A percentile compares a stretch with the other conserved stretches of the same genome.
Evolutionary conservation across 37 sponge, comb jelly and placozoan genomes (phyloP).

Genomic region (Oopsacas minuta): DNA sequence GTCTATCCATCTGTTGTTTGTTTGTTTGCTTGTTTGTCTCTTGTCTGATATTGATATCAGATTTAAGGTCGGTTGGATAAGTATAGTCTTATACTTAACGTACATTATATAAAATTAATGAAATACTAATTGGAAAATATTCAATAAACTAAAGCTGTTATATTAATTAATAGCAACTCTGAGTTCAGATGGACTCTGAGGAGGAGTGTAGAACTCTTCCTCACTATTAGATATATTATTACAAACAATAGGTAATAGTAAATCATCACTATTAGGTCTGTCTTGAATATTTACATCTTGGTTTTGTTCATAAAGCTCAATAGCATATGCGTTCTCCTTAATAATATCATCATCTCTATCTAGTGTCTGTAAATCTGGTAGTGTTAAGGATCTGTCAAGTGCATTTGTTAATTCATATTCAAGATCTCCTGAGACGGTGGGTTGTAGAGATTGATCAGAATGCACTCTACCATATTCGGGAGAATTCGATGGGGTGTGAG

Average conservation of each 20-base stretch:
- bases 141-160: too few relatives aligned
- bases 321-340: background rate
- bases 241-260: background rate
- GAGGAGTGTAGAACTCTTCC: conserved; percentile 15
- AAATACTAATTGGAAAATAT: too few relatives aligned
- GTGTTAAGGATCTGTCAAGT: background rate
- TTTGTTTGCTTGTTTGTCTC: too few relatives aligned
- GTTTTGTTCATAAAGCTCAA: background rate
- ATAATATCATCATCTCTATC: background rate
- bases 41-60: too few relatives aligned
- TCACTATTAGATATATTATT: background rate
- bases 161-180: too few relatives aligned
- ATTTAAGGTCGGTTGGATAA: too few relatives aligned
- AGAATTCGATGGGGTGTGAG: background rate
- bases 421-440: background rate
- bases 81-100: too few relatives aligned
- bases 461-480: background rate
- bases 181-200: background rate
- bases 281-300: background rate
- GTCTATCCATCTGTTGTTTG: too few relatives aligned
- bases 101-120: too few relatives aligned
- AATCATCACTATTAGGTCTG: background rate
- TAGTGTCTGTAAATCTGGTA: background rate
- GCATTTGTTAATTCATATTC: background rate
- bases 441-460: background rate